Base-by-base conservation (phyloP, 2,113 vertebrate species). In the Ivindomyrus marchei region DNA sequence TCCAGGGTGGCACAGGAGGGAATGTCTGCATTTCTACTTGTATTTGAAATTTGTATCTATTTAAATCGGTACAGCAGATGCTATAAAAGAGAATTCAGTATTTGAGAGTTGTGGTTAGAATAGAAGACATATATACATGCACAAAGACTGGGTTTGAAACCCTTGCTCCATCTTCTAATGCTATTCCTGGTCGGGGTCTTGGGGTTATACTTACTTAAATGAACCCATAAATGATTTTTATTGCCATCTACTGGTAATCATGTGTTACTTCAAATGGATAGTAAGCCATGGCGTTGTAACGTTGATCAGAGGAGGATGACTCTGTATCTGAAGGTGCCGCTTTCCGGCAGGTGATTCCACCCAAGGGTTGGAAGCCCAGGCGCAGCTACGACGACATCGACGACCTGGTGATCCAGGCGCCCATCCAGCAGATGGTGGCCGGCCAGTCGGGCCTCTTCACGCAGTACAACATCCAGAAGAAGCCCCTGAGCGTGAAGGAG, bases 381-480 rank as follows among this genome's bases (percentile, higher is more conserved):
- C 93, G 91, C 0, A 98, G 96, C 90, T 99, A 99, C 87, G 98
- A 99, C 52, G 97, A 99, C 92, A 98, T 99, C 70, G 98, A 99
- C 89, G 97, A 99, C 77, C 93, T 99, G 90, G 95, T 98, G 92
- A 99, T 99, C 85, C 97, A 97, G 27, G 98, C 98, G 1, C 98
- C 98, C 45, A 99, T 99, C 93, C 98, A 99, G 94, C 98, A 99
- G 95, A 97, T 99, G 94, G 97, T 99, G 88, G 98, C 98, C 0
- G 98, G 98, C 47, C 98, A 99, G 90, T 99, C 98, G 1, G 98
- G 98, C 24, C 98, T 99, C 91, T 99, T 99, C 92, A 99, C 98
- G 31, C 98, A 99, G 91, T 99, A 99, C 93, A 99, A 99, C 94
- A 99, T 99, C 91, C 98, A 99, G 95, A 99, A 98, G 95, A 99